Evolutionary conservation across 2,888 invertebrate genomes (phyloP), one percentile per base, ranked within the genome.

Genomic region (Dorcus hopei): DNA sequence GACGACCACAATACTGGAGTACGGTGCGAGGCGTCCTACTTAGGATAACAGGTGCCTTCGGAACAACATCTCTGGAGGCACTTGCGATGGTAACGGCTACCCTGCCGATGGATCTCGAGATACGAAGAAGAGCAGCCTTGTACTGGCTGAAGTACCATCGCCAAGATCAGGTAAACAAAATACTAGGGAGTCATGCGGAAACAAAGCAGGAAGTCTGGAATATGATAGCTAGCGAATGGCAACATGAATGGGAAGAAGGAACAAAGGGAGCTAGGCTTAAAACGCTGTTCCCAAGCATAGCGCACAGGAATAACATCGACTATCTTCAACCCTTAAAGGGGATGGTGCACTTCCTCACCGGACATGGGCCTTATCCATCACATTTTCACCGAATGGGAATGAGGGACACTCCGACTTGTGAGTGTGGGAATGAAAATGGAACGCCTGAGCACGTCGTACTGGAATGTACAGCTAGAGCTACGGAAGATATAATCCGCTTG

Each of bases 41-140:
- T 1, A 41, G 23, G 2, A 6, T 58, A 14, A 45, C 49, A 1
- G 45, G 49, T 3, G 45, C 49, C 1, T 58, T 45, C 11, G 45
- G 58, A 5, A 58, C 58, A 1, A 45, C 50, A 19, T 47, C 58
- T 2, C 16, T 39, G 5, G 54, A 54, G 7, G 54, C 58, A 7
- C 43, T 58, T 3, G 51, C 50, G 19, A 48, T 54, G 2, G 5
- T 41, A 1, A 33, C 33, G 0, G 50, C 54, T 0, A 33, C 23
- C 1, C 26, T 50, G 5, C 58, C 58, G 0, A 43, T 54, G 47
- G 58, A 58, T 26, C 47, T 58, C 9, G 33, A 43, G 7, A 42
- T 54, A 3, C 9, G 52, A 1, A 7, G 16, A 4, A 3, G 3
- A 5, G 57, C 52, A 3, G 52, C 52, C 2, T 9, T 11, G 4